Evolutionary conservation across 1,140 invertebrate species (phyloP).

Genomic region (Bombus ignitus): DNA sequence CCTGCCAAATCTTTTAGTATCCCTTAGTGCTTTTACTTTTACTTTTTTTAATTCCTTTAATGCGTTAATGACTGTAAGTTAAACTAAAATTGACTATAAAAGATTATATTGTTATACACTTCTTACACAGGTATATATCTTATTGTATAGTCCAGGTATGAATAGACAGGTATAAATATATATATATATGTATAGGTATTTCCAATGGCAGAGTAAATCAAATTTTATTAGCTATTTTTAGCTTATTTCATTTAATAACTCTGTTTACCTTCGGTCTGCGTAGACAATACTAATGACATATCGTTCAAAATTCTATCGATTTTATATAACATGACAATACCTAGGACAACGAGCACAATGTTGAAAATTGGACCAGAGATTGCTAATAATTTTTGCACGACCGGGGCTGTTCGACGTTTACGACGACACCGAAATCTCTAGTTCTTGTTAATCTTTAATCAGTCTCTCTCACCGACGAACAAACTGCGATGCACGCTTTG

Average conservation of each 20-base stretch:
- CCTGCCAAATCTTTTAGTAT: fast-evolving
- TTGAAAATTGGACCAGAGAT: constrained; percentile 56
- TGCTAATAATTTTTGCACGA: constrained; percentile 61
- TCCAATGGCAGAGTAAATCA: not conserved
- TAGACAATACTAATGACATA: no score
- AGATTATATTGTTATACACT: fast-evolving
- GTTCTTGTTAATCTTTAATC: constrained; percentile 43
- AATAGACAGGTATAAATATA: no score
- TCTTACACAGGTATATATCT: fast-evolving
- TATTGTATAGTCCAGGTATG: fast-evolving
- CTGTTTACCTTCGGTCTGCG: no score
- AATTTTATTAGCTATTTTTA: not conserved
- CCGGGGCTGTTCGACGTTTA: constrained; percentile 50
- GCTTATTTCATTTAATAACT: no score
- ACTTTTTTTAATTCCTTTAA: no score
- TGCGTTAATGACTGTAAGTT: no score
- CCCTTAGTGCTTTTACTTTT: no score
- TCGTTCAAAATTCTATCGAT: no score
- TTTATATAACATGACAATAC: constrained; percentile 24
- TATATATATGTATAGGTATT: no score
- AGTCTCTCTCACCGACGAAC: not conserved
- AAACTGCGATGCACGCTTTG: not conserved
- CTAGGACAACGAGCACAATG: constrained; percentile 3
- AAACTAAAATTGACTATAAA: fast-evolving
- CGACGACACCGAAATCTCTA: constrained; percentile 47